Conservation (phyloP, 2,888 invertebrate species). For the Chloroclysta siterata region DNA sequence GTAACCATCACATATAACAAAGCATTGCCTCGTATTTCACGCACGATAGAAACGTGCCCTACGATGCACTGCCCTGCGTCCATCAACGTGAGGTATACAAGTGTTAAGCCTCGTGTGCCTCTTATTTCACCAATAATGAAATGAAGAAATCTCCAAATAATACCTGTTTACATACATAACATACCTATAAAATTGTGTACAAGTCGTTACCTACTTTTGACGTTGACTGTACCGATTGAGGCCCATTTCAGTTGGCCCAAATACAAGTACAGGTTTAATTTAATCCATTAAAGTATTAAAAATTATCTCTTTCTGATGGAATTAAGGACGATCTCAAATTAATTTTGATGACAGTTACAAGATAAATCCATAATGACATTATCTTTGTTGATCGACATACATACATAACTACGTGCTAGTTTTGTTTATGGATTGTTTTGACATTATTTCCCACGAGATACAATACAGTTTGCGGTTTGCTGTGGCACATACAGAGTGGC, state of each 20-base stretch:
- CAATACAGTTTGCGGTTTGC: neutral
- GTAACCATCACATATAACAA: no score
- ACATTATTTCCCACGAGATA: conserved; percentile 9
- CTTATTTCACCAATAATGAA: no score
- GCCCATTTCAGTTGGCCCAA: conserved; percentile 49
- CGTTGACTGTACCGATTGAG: conserved; percentile 33
- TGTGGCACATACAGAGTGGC: neutral
- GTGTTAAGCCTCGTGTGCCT: no score
- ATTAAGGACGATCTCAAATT: conserved; percentile 39
- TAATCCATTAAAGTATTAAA: conserved; percentile 34
- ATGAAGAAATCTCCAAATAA: no score
- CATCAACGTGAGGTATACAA: no score
- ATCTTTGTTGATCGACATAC: conserved; percentile 20
- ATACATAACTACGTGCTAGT: neutral
- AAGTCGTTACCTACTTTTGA: conserved; percentile 28
- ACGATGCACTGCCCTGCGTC: no score
- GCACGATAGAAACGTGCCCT: no score
- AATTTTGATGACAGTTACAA: conserved; percentile 32
- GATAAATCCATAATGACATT: conserved; percentile 18
- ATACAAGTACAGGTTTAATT: conserved; percentile 48
- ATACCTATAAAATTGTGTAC: no score
- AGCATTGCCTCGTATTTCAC: no score
- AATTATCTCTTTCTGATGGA: conserved; percentile 30
- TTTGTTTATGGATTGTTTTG: neutral
- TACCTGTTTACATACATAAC: no score